phyloP scores from a whole-genome alignment of 2,888 invertebrate species.

The Mayetiola destructor region DNA sequence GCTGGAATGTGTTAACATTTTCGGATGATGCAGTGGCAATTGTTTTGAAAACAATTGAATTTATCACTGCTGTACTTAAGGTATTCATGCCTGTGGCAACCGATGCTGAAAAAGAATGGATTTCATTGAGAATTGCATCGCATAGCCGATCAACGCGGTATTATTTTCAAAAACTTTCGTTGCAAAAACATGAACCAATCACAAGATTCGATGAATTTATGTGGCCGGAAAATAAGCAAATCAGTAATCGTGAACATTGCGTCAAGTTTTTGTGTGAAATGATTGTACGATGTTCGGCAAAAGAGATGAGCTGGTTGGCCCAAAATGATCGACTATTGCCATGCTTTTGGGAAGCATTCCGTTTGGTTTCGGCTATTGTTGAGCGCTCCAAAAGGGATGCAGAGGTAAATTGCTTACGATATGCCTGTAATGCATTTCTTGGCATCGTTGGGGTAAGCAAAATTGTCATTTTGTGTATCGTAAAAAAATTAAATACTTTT shows the following conservation, averaged over 20 bases:
- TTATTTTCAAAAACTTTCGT: conserved; percentile 27
- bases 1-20: conserved; percentile 28
- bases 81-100: conserved; percentile 25
- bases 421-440: not conserved
- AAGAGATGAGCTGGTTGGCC: conserved; percentile 28
- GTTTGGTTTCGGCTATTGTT: not conserved
- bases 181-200: conserved; percentile 21
- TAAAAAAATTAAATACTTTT: not conserved
- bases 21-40: conserved; percentile 25
- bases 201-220: conserved; percentile 26
- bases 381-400: not conserved
- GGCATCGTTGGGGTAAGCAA: conserved; percentile 7
- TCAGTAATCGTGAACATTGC: not conserved
- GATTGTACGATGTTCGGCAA: conserved; percentile 27
- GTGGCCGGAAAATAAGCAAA: conserved; percentile 15
- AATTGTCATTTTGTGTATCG: not conserved
- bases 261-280: conserved; percentile 17
- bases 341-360: conserved; percentile 9
- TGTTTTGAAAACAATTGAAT: conserved; percentile 23
- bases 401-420: conserved; percentile 3
- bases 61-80: conserved; percentile 24
- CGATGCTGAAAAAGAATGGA: conserved; percentile 28
- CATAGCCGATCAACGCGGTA: conserved; percentile 26
- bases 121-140: conserved; percentile 23
- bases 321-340: conserved; percentile 22